Percentiles rank a stretch among this genome's conserved stretches.
phyloP scores from a whole-genome alignment of 2,797 vertebrate genomes.

The Babyrousa celebensis region DNA sequence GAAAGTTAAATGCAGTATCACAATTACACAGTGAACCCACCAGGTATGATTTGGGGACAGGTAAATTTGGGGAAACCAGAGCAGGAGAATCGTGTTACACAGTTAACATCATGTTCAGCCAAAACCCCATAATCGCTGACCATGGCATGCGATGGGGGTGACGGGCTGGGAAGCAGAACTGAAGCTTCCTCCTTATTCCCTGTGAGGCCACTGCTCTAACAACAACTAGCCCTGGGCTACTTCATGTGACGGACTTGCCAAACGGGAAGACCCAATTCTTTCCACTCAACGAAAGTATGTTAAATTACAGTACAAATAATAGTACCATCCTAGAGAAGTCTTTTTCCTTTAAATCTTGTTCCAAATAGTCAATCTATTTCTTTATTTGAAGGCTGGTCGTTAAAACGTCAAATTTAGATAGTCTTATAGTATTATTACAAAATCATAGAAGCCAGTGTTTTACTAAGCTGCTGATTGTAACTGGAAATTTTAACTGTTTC shows the following conservation, averaged over 20 bases:
- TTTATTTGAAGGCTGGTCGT: neutral
- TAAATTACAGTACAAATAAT: neutral
- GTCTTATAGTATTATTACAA: neutral
- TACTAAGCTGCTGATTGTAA: neutral
- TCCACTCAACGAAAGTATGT: neutral
- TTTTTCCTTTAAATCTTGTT: neutral
- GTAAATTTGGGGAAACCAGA: neutral
- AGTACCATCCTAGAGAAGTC: neutral
- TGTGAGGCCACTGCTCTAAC: neutral
- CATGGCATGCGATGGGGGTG: fast-evolving
- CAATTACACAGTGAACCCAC: fast-evolving
- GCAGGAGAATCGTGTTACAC: neutral
- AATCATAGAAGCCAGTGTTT: neutral
- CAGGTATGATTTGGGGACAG: neutral
- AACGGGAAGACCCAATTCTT: too few species aligned
- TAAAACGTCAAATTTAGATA: neutral
- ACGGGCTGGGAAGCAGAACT: too few species aligned
- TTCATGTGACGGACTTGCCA: neutral
- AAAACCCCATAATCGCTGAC: neutral
- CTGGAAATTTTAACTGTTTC: neutral
- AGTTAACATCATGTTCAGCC: neutral
- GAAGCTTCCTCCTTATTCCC: fast-evolving
- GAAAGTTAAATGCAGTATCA: neutral
- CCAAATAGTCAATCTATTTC: neutral
- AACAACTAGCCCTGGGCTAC: too few species aligned